Base-by-base conservation (phyloP, 1,140 invertebrate species). In the Lutraria rhynchaena region DNA sequence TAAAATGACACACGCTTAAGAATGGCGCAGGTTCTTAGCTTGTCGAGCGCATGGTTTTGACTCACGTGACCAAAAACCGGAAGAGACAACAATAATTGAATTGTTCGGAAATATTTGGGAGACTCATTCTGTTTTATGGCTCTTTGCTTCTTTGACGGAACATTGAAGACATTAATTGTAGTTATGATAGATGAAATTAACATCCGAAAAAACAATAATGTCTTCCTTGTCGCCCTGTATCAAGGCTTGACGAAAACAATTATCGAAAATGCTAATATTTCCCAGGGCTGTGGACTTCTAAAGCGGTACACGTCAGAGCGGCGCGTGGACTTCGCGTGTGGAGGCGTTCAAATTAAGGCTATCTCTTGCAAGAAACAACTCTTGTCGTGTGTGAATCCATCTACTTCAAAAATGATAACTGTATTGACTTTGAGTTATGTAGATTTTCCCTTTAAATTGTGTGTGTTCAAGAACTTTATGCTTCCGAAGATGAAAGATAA, bases 381-480 rank as follows among this genome's bases (percentile, higher is more conserved):
- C 46, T 37, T 69, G 60, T 60, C 76, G 76, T 80, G 76, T 46
- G 63, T 13, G 27, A 24, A 80, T 80, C 76, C 76, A 80, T 80
- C 76, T 80, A 80, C 76, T 80, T 80, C 76, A 80, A 80, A 80
- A 80, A 69, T 65, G 70, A 80, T 80, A 80, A 69, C 65, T 70
- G 53, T 80, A 80, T 69, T 80, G 76, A 80, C 76, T 80, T 80
- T 80, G 76, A 80, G 76, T 80, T 80, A 80, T 80, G 76, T 80
- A 67, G 76, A 58, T 80, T 80, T 60, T 24, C 65, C 61, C 63
- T 67, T 77, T 60, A 80, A 80, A 69, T 80, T 80, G 76, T 80
- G 69, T 80, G 67, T 44, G 49, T 31, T 49, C 60, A 49, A 55
- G 67, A 29, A 46, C 29, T 51, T 80, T 49, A 41, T 55, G 67